These are phyloP conservation scores for Sparidentex hasta DNA, from an alignment of 2,797 vertebrate genomes.

Conservation along the genomic window DNA sequence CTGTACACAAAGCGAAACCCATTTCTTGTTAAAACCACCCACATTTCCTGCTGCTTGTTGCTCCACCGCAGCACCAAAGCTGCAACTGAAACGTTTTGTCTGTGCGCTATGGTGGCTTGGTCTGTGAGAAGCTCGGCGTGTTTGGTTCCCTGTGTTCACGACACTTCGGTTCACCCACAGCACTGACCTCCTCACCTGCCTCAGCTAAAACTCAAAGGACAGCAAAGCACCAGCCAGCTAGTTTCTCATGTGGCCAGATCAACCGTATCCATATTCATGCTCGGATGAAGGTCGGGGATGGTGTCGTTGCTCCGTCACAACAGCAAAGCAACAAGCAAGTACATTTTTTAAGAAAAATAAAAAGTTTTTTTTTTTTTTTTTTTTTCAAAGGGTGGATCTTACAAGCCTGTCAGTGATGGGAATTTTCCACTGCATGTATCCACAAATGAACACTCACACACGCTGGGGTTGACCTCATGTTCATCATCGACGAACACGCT, in stretches of 20 bases:
- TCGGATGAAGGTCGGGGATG: constrained; percentile 59
- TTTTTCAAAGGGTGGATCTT: constrained; percentile 41
- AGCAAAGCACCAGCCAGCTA: constrained; percentile 50
- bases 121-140: constrained; percentile 23
- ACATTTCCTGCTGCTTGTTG: constrained; percentile 91
- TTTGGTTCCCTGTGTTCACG: constrained; percentile 9
- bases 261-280: constrained; percentile 43
- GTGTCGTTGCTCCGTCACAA: constrained; percentile 59
- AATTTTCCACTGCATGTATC: constrained; percentile 39
- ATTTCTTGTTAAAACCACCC: constrained; percentile 91
- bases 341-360: constrained; percentile 31
- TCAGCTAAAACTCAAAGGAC: constrained; percentile 43
- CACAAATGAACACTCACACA: constrained; percentile 1
- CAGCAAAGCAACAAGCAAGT: constrained; percentile 26
- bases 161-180: constrained; percentile 23
- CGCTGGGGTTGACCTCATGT: constrained; percentile 14
- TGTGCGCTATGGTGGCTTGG: constrained; percentile 41
- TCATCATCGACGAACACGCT: background rate
- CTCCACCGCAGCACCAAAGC: constrained; percentile 80
- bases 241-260: constrained; percentile 46
- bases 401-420: constrained; percentile 40
- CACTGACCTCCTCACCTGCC: constrained; percentile 45
- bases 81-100: constrained; percentile 75
- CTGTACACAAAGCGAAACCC: constrained; percentile 83
- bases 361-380: background rate